These are phyloP conservation scores for Asteroscopus sphinx DNA, from an alignment of 2,888 invertebrate genomes.

Conservation along the genomic window DNA sequence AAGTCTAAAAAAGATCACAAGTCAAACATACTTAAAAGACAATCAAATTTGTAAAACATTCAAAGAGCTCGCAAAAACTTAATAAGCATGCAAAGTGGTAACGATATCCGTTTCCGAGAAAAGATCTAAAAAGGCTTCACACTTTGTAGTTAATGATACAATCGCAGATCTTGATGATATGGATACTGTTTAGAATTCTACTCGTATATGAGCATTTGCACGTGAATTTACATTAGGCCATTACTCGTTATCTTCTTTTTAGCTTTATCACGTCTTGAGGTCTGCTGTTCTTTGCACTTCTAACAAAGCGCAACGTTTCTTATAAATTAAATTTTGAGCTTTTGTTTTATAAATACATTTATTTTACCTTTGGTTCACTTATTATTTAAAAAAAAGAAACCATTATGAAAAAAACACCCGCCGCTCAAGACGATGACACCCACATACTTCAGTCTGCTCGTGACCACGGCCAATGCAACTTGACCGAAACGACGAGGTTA, in stretches of 20 bases:
- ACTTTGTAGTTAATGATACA: constrained; percentile 38
- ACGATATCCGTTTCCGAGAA: constrained; percentile 39
- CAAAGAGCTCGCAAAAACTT: constrained; percentile 1
- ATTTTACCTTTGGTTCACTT: too few relatives aligned
- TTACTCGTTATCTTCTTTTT: constrained; percentile 7
- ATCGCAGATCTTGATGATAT: constrained; percentile 32
- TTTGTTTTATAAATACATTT: too few relatives aligned
- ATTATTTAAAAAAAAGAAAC: too few relatives aligned
- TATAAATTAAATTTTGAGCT: neutral
- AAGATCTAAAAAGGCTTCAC: constrained; percentile 34
- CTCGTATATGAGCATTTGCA: constrained; percentile 24
- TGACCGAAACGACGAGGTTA: too few relatives aligned
- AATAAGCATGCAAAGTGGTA: constrained; percentile 40
- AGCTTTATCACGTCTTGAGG: too few relatives aligned
- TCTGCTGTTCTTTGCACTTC: neutral
- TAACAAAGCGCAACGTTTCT: neutral
- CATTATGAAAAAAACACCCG: too few relatives aligned
- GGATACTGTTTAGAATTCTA: constrained; percentile 34
- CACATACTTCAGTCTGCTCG: too few relatives aligned
- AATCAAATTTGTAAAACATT: too few relatives aligned
- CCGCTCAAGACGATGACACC: too few relatives aligned
- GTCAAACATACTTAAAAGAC: neutral
- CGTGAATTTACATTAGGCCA: constrained; percentile 1
- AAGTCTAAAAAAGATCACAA: constrained; percentile 1
- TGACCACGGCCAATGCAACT: too few relatives aligned